phyloP scores from a whole-genome alignment of 2,888 invertebrate species.

The Plagodis pulveraria region DNA sequence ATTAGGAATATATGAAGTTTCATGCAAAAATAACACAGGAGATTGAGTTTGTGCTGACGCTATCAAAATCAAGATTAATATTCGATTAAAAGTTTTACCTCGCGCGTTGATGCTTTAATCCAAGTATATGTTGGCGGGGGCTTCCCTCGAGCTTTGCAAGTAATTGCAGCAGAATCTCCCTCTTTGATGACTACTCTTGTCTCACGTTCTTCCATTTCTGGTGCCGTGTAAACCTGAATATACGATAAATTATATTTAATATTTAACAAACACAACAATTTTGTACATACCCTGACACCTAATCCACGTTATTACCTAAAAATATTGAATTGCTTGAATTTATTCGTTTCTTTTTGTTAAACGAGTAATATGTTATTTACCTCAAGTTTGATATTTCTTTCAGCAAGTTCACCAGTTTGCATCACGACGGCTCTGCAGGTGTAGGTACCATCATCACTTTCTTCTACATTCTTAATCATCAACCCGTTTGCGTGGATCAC shows the following conservation, averaged over 20 bases:
- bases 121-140: slow-evolving; percentile 93
- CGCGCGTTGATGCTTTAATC: slow-evolving; percentile 90
- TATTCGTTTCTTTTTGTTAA: not conserved
- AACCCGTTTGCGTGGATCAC: slow-evolving; percentile 91
- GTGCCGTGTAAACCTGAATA: slow-evolving; percentile 89
- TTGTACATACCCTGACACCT: no score
- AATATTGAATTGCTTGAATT: not conserved
- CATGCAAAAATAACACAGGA: no score
- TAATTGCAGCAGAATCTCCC: slow-evolving; percentile 90
- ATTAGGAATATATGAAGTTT: no score
- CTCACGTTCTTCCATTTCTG: slow-evolving; percentile 88
- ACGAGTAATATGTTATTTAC: slow-evolving; percentile 61
- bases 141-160: slow-evolving; percentile 92
- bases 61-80: slow-evolving; percentile 10
- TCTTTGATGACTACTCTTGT: slow-evolving; percentile 89
- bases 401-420: slow-evolving; percentile 91
- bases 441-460: slow-evolving; percentile 94
- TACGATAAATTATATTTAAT: not conserved
- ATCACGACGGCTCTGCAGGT: slow-evolving; percentile 94
- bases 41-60: no score
- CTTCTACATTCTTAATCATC: slow-evolving; percentile 90
- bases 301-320: no score
- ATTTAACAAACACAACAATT: no score
- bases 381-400: slow-evolving; percentile 92
- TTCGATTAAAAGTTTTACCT: slow-evolving; percentile 56